Conservation (phyloP, 2,113 vertebrate species). For the Anser brachyrhynchus region DNA sequence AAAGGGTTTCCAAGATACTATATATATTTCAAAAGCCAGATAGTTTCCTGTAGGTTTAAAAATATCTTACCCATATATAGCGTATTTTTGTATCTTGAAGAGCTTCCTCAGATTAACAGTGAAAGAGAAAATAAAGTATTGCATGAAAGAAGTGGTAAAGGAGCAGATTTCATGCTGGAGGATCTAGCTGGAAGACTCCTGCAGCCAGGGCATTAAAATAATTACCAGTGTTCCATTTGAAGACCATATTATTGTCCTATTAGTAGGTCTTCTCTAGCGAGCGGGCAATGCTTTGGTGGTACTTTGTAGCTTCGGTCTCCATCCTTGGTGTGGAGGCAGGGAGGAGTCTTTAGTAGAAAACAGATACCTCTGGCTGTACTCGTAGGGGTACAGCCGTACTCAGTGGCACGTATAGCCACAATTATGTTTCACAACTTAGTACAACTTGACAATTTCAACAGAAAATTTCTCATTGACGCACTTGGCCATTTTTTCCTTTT, state of each 20-base stretch:
- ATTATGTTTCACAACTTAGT: background rate
- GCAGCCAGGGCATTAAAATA: background rate
- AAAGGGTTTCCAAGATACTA: background rate
- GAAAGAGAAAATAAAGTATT: background rate
- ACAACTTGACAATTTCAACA: background rate
- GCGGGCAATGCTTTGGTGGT: background rate
- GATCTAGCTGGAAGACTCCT: background rate
- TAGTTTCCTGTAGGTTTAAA: background rate
- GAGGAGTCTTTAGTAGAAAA: background rate
- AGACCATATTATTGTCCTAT: background rate
- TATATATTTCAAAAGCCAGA: background rate
- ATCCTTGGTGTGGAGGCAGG: background rate
- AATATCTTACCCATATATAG: background rate
- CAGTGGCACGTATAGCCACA: rapidly evolving
- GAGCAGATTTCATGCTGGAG: background rate
- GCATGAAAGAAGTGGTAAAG: background rate
- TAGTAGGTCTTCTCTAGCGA: background rate
- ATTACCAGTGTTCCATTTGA: background rate
- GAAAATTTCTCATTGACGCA: background rate
- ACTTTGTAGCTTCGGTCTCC: background rate
- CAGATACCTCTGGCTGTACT: background rate
- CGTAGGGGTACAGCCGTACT: background rate
- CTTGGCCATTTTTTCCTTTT: background rate
- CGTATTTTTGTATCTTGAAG: background rate
- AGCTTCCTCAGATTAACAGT: background rate